Evolutionary conservation across 2,113 vertebrate genomes (phyloP).

Genomic region (Eurypyga helias): DNA sequence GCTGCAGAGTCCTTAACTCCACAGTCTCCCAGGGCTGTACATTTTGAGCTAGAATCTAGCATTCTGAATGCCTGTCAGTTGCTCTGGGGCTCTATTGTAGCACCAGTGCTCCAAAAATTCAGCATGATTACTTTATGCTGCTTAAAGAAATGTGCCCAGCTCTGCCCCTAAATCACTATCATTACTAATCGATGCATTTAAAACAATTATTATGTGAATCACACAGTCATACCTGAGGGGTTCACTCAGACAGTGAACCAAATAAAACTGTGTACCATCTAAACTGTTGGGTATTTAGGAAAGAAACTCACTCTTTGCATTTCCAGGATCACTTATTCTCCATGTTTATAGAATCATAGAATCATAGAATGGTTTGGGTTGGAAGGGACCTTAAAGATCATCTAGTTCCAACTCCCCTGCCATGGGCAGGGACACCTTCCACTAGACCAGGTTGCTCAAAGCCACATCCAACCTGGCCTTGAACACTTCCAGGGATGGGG

Average conservation of each 20-base stretch:
- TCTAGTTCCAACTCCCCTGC: too few relatives aligned
- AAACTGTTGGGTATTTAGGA: not conserved
- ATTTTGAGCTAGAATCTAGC: not conserved
- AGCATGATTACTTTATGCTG: not conserved
- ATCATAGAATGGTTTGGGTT: too few relatives aligned
- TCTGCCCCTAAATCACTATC: not conserved
- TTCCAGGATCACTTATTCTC: not conserved
- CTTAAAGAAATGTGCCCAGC: not conserved
- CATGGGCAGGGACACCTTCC: too few relatives aligned
- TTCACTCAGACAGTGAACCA: not conserved
- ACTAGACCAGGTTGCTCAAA: too few relatives aligned
- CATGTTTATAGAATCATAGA: too few relatives aligned
- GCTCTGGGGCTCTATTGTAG: not conserved
- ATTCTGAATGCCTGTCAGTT: not conserved
- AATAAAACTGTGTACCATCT: not conserved
- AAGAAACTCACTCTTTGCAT: not conserved
- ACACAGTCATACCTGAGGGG: not conserved
- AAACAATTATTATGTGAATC: not conserved
- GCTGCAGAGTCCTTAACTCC: not conserved
- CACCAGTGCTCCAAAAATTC: not conserved
- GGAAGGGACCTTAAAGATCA: too few relatives aligned
- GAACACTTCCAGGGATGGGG: too few relatives aligned
- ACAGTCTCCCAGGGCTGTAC: not conserved
- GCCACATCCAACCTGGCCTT: too few relatives aligned
- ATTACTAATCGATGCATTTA: not conserved